Base-by-base conservation (phyloP, 2,888 invertebrate species). In the Scaptomyza polygonia region DNA sequence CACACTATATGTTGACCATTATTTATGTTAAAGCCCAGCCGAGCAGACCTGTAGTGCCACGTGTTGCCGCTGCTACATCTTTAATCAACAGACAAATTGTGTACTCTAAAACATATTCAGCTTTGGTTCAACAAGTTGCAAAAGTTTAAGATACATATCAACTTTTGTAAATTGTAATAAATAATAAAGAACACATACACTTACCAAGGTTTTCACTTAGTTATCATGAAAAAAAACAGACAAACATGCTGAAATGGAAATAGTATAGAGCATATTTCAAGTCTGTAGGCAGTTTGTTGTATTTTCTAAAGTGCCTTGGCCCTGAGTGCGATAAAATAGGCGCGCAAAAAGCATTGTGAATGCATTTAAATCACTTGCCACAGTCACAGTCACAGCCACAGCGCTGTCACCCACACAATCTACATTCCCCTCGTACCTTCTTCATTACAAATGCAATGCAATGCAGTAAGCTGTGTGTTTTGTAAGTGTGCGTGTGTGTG, bases 391-490 rank as follows among this genome's bases (percentile, higher is more conserved):
- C 62, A 54, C 67, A 58, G 53, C 58, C 64, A 53, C 74, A 59
- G 48, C 27, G 18, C 12, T 12, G n/a, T n/a, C 36, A 32, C 47
- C 44, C 49, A 49, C 49, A 49, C 67, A 53, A 36, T 27, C 18
- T 43, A n/a, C 45, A 29, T 48, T 36, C 18, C 29, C 49, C 21
- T 53, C 51, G 58, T 70, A 68, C 68, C 58, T 73, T 64, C 63
- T 83, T 79, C 84, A 88, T 88, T 82, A 82, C 70, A 56, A 79
- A 67, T 73, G 83, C 80, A 70, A 63, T 58, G 67, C 63, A 54
- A 25, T 56, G 71, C 63, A 57, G 52, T 79, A 30, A 59, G 30
- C n/a, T 47, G 18, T 78, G 61, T 68, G 61, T 67, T 47, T 54
- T 71, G 61, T 69, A 65, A n/a, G 9, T 30, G 7, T 29, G 7